phyloP scores from a whole-genome alignment of 2,797 vertebrate species.

The Anisognathus igniventris region DNA sequence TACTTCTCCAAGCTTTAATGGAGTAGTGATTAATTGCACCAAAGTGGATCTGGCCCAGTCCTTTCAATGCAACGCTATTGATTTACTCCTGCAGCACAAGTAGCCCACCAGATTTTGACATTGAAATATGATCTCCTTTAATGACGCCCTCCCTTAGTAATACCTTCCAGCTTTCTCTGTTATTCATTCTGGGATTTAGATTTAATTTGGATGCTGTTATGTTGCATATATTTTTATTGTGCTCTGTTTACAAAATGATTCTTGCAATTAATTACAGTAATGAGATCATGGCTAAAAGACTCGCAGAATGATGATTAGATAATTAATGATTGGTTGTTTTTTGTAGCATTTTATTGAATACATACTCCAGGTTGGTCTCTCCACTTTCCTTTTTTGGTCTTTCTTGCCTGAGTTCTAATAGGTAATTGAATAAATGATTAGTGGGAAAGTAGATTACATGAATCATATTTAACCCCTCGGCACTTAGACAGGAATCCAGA shows the following conservation, averaged over 20 bases:
- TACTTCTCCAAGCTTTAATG: conserved; percentile 3
- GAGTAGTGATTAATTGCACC: conserved; percentile 52
- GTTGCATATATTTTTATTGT: conserved; percentile 52
- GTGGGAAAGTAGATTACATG: conserved; percentile 51
- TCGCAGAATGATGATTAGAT: conserved; percentile 44
- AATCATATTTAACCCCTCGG: conserved; percentile 54
- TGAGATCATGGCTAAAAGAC: conserved; percentile 39
- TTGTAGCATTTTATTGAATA: conserved; percentile 32
- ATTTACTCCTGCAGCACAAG: conserved; percentile 38
- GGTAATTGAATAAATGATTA: conserved; percentile 63
- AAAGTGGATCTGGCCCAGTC: conserved; percentile 8
- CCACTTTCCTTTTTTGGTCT: conserved; percentile 27
- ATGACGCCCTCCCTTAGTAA: neutral
- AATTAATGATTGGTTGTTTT: conserved; percentile 44
- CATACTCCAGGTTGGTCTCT: neutral
- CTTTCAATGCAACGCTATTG: conserved; percentile 32
- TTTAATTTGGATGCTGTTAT: conserved; percentile 57
- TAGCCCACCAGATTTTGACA: conserved; percentile 46
- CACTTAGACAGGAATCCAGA: conserved; percentile 31
- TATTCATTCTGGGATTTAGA: conserved; percentile 58
- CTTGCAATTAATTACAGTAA: conserved; percentile 58
- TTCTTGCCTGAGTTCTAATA: conserved; percentile 31
- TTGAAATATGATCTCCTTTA: conserved; percentile 42
- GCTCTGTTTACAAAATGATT: conserved; percentile 48
- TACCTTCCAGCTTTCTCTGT: conserved; percentile 39